phyloP scores from a whole-genome alignment of 2,797 vertebrate species.

The Rhincodon typus region DNA sequence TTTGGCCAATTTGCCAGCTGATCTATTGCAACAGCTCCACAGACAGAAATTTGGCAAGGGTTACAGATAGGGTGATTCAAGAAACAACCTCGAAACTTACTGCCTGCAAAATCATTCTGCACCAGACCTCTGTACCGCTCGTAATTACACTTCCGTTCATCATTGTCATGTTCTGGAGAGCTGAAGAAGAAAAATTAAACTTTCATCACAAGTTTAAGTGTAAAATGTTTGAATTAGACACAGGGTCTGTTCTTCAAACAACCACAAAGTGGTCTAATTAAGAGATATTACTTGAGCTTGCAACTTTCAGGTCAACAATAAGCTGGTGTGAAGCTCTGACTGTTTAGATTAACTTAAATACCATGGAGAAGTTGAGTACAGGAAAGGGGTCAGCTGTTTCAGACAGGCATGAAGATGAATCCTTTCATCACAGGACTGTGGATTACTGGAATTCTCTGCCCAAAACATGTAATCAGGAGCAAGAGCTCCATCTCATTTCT shows the following conservation, averaged over 20 bases:
- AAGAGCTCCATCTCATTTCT: not conserved
- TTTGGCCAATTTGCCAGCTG: not conserved
- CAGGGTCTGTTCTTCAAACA: not conserved
- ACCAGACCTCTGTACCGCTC: slow-evolving; percentile 90
- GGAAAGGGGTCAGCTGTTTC: no score
- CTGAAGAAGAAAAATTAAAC: slow-evolving; percentile 49
- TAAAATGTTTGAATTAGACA: not conserved
- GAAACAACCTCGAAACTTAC: slow-evolving; percentile 60
- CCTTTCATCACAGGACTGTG: no score
- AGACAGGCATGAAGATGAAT: no score
- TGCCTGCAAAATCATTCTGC: slow-evolving; percentile 93
- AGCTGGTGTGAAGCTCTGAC: not conserved
- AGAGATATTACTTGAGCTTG: not conserved
- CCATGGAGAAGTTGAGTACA: no score
- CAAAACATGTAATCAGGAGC: not conserved
- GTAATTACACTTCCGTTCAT: slow-evolving; percentile 91
- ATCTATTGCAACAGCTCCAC: not conserved
- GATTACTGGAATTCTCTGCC: no score
- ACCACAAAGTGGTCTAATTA: not conserved
- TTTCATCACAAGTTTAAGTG: no score
- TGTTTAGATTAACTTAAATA: not conserved
- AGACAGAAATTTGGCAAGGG: not conserved
- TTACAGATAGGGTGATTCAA: not conserved
- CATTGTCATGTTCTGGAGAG: slow-evolving; percentile 79
- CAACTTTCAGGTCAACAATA: not conserved